Percentiles rank a stretch among this genome's conserved stretches.
phyloP scores from a whole-genome alignment of 2,797 vertebrate species.

The Fratercula arctica region DNA sequence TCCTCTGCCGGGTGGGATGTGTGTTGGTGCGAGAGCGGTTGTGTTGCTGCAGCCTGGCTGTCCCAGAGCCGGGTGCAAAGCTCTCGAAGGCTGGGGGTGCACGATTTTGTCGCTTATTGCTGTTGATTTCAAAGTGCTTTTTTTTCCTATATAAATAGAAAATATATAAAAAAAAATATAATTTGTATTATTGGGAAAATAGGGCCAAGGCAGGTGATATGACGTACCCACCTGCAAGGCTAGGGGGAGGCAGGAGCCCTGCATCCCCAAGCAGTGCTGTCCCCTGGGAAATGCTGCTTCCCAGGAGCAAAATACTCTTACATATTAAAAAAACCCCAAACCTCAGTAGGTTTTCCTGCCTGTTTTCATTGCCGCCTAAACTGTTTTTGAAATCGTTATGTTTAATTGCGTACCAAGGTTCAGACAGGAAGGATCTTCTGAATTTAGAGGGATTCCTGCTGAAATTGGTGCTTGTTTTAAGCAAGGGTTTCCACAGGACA shows the following conservation, averaged over 20 bases:
- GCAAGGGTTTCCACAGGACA: neutral
- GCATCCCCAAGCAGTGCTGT: neutral
- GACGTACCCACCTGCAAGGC: neutral
- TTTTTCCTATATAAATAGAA: neutral
- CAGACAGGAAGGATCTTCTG: neutral
- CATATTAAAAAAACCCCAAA: neutral
- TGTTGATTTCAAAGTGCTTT: neutral
- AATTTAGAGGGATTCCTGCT: neutral
- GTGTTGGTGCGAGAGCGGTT: neutral
- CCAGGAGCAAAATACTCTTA: neutral
- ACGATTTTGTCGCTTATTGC: neutral
- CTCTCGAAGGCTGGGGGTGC: accelerated
- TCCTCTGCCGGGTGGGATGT: neutral
- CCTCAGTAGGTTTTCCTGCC: neutral
- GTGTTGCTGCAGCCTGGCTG: neutral
- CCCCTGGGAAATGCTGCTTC: neutral
- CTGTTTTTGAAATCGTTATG: neutral
- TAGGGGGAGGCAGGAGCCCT: neutral
- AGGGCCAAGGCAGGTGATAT: neutral
- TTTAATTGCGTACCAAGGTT: neutral
- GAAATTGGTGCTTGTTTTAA: neutral
- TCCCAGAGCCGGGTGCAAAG: neutral
- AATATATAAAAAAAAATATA: neutral
- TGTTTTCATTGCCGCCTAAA: neutral
- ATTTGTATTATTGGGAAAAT: neutral